Conservation (phyloP, 2,797 vertebrate genomes). For the Falco berigora region DNA sequence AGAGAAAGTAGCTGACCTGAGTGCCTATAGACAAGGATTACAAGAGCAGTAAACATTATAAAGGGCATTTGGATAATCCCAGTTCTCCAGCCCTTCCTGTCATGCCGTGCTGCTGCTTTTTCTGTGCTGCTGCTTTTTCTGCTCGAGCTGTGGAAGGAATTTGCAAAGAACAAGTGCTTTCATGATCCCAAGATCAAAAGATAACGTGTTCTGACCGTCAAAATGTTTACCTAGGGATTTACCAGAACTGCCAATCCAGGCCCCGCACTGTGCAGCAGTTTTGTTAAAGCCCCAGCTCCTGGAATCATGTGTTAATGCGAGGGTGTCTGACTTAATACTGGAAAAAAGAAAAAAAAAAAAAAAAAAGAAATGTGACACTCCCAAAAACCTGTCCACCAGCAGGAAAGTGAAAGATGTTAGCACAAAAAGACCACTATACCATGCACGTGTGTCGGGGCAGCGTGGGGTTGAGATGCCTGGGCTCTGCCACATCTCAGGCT, state of each 20-base stretch:
- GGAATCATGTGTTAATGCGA: background rate
- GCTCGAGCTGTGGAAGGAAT: background rate
- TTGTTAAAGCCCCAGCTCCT: background rate
- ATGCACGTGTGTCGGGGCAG: background rate
- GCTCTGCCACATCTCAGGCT: background rate
- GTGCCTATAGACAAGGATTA: background rate
- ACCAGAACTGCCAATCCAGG: background rate
- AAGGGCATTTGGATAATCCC: background rate
- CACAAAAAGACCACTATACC: background rate
- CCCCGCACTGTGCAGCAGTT: background rate
- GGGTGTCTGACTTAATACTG: background rate
- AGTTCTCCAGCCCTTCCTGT: background rate
- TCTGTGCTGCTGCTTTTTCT: background rate
- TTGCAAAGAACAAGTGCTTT: background rate
- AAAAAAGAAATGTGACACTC: background rate
- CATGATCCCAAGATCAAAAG: constrained; percentile 24
- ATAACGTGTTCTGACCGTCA: background rate
- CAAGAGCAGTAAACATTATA: background rate
- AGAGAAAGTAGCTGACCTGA: background rate
- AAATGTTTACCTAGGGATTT: background rate
- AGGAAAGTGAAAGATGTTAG: background rate
- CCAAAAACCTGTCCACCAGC: background rate
- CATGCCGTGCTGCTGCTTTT: background rate
- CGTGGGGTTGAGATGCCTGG: background rate
- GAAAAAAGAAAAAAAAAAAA: background rate